Evolutionary conservation across 2,888 invertebrate genomes (phyloP), one percentile per base, ranked within the genome.

Genomic region (Aspidiotus rigidus): DNA sequence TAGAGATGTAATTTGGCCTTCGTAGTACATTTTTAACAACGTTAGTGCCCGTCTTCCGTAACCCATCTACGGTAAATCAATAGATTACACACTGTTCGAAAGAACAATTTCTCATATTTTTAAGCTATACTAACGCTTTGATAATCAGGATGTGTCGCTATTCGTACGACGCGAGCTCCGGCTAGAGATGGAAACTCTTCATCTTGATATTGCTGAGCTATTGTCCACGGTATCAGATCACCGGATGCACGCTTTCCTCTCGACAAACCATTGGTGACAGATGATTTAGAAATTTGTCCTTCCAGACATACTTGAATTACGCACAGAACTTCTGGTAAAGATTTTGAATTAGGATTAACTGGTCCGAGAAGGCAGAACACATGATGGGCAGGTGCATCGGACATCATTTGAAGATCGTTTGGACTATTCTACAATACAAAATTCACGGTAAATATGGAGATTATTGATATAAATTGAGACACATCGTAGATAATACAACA

Each of bases 341-440:
- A 75, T 69, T 85, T 86, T 62, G 75, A 77, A 74, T 85, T 84
- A 0, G 86, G 82, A 74, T 88, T 84, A 1, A 93, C 85, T 0
- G 98, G 97, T 0, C 91, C 90, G 72, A 98, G 81, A 54, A 99
- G 81, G 73, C 95, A 96, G 80, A 98, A 99, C 69, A 99, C 79
- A 78, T 96, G 93, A 80, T 99, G 99, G 1, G 96, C 96, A 0
- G 99, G 98, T 15, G 99, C 98, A 80, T 99, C 99, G 13, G 97
- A 94, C 81, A 99, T 84, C 84, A 99, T 87, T 81, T 99, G 98
- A 56, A 99, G 82, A 81, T 99, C 99, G 80, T 99, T 97, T 0
- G 99, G 99, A 70, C 92, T 92, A 28, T 28, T 28, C 28, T 28
- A 5, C 5, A 28, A 72, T 63, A 49, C 71, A 72, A 69, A 28